A percentile compares a stretch with the other conserved stretches of the same genome.
These are phyloP conservation scores for Rhopalosiphum maidis DNA, from an alignment of 1,140 invertebrate genomes.

Conservation along the genomic window DNA sequence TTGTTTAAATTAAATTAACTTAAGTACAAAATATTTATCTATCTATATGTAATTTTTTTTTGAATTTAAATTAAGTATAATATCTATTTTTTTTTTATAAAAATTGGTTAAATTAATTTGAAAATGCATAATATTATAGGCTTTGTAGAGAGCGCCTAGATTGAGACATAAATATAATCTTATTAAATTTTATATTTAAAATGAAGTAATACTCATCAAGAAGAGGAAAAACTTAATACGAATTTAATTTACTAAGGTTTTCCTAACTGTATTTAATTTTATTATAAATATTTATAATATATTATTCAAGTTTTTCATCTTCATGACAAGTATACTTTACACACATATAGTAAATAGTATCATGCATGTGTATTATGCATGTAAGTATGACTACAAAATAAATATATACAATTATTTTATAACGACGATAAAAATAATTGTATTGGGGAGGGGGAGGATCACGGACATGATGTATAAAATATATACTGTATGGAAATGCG, in stretches of 20 bases:
- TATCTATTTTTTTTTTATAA: neutral
- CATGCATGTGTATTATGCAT: neutral
- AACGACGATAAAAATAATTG: constrained; percentile 1
- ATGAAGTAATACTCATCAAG: constrained; percentile 51
- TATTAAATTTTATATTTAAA: constrained; percentile 27
- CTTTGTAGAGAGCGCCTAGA: constrained; percentile 48
- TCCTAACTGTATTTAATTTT: neutral
- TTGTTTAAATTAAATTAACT: neutral
- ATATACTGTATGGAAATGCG: neutral
- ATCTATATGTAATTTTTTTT: neutral
- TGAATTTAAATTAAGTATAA: neutral
- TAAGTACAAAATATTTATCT: neutral
- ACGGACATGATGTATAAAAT: neutral
- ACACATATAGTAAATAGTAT: neutral
- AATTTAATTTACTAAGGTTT: constrained; percentile 34
- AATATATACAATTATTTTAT: neutral
- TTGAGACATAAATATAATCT: constrained; percentile 21
- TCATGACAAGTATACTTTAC: constrained; percentile 50
- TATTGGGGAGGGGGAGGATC: neutral
- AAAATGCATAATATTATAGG: constrained; percentile 29
- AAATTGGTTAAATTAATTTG: neutral
- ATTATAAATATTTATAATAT: neutral
- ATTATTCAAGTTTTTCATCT: constrained; percentile 56
- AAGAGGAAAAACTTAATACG: constrained; percentile 56
- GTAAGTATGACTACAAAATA: neutral